Evolutionary conservation across 2,113 vertebrate species (phyloP).

Genomic region (Empidonax alnorum): DNA sequence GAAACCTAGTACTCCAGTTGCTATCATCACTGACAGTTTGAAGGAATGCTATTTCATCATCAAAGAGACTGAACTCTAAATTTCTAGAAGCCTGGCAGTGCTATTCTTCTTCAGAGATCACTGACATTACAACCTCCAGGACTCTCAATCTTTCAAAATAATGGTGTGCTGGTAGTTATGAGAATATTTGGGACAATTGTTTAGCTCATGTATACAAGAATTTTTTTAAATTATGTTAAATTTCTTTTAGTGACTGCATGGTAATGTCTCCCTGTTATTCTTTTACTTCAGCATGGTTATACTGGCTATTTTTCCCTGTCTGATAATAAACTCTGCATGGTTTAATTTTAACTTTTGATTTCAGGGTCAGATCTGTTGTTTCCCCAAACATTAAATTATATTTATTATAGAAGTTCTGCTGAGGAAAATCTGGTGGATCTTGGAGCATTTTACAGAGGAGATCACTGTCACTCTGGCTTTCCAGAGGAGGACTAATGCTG

Average conservation of each 20-base stretch:
- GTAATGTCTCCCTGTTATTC: background rate
- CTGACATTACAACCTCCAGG: background rate
- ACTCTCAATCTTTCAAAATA: background rate
- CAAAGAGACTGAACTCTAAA: background rate
- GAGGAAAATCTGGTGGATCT: background rate
- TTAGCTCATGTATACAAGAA: background rate
- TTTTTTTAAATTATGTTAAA: background rate
- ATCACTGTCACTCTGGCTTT: background rate
- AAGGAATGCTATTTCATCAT: background rate
- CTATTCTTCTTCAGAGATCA: background rate
- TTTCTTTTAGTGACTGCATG: background rate
- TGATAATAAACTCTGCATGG: background rate
- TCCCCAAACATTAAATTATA: background rate
- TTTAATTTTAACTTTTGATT: background rate
- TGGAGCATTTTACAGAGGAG: background rate
- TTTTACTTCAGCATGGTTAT: background rate
- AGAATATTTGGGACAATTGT: background rate
- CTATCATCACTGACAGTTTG: background rate
- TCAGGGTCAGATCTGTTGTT: background rate
- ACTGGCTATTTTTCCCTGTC: background rate
- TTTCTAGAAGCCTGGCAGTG: background rate
- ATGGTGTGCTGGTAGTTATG: background rate
- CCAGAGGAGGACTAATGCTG: background rate
- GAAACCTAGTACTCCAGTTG: background rate
- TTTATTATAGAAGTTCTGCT: background rate